phyloP scores from a whole-genome alignment of 2,888 invertebrate genomes.

The Oligia latruncula region DNA sequence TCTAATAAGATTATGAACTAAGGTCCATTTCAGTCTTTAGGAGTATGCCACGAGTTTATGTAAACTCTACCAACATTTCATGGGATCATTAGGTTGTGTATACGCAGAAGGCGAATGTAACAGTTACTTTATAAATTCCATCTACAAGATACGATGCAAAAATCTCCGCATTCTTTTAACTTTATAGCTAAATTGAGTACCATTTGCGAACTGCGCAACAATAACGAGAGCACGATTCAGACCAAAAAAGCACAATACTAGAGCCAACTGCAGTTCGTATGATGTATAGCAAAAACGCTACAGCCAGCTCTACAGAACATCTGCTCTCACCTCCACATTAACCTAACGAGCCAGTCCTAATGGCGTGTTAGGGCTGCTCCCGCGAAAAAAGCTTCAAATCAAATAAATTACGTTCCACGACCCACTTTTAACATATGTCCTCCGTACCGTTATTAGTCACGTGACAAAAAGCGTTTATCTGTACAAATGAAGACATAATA shows the following conservation, averaged over 20 bases:
- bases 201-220: conserved; percentile 66
- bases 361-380: conserved; percentile 84
- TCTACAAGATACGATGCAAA: conserved; percentile 21
- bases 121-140: background rate
- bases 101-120: background rate
- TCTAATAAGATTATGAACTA: background rate
- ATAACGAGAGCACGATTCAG: conserved; percentile 64
- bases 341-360: conserved; percentile 88
- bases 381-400: conserved; percentile 83
- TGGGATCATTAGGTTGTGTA: background rate
- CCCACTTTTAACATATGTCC: conserved; percentile 83
- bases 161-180: background rate
- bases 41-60: background rate
- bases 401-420: conserved; percentile 83
- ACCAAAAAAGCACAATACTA: conserved; percentile 74
- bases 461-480: conserved; percentile 83
- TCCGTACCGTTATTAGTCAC: conserved; percentile 79
- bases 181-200: conserved; percentile 42
- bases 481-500: conserved; percentile 77
- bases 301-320: conserved; percentile 78
- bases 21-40: background rate
- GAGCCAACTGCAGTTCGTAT: conserved; percentile 80
- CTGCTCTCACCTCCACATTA: conserved; percentile 88
- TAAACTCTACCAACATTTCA: background rate
- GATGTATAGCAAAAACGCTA: conserved; percentile 85